Evolutionary conservation across 2,888 invertebrate species (phyloP).

Genomic region (Caenorhabditis sp.): DNA sequence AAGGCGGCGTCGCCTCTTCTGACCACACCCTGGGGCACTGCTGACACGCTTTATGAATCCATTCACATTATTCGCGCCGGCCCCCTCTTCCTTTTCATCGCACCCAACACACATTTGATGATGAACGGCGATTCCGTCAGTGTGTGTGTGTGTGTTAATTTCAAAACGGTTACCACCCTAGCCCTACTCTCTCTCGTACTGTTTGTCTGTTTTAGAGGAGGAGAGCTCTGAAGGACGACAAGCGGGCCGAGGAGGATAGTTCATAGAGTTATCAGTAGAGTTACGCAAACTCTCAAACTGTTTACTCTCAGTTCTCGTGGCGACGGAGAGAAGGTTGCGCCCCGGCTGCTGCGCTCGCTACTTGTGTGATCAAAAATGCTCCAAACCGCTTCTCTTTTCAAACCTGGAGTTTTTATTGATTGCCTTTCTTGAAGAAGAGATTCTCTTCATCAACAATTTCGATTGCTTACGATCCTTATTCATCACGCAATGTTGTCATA

Average conservation of each 20-base stretch:
- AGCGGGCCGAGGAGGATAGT: conserved; percentile 2
- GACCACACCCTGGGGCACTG: conserved; percentile 53
- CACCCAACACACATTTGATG: no score
- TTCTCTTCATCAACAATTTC: no score
- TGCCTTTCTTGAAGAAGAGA: not conserved
- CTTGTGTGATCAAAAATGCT: conserved; percentile 38
- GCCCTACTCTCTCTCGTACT: conserved; percentile 1
- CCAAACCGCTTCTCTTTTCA: no score
- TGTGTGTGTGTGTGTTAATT: conserved; percentile 54
- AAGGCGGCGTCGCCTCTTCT: no score
- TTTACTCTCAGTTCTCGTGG: conserved; percentile 36
- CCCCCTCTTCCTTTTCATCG: no score
- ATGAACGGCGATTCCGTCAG: conserved; percentile 52
- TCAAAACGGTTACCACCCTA: conserved; percentile 29
- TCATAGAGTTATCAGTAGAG: conserved; percentile 50
- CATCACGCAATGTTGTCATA: no score
- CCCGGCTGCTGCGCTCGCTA: no score
- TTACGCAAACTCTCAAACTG: conserved; percentile 46
- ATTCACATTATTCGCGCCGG: conserved; percentile 33
- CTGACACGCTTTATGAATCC: conserved; percentile 32
- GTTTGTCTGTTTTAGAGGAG: conserved; percentile 6
- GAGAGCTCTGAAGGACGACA: not conserved
- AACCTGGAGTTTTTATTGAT: not conserved
- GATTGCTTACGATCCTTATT: no score
- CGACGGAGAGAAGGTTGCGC: no score